phyloP scores from a whole-genome alignment of 2,113 vertebrate genomes.

The Leptosomus discolor region DNA sequence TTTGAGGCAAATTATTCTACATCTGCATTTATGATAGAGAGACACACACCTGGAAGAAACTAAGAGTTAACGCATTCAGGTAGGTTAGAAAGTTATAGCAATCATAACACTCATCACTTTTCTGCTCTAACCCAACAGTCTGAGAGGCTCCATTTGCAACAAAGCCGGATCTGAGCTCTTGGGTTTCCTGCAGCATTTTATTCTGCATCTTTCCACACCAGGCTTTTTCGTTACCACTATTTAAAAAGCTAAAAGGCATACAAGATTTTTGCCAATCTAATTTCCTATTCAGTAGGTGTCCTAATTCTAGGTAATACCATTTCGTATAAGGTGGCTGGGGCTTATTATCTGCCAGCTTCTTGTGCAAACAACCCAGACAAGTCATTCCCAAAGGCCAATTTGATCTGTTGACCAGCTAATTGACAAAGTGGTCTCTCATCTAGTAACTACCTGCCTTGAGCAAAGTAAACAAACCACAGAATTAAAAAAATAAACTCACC shows the following conservation, averaged over 20 bases:
- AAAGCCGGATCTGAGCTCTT: neutral
- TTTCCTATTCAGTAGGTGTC: neutral
- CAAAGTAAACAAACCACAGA: slow-evolving; percentile 4
- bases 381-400: slow-evolving; percentile 42
- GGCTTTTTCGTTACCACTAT: neutral
- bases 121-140: neutral
- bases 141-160: neutral
- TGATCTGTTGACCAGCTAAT: slow-evolving; percentile 67
- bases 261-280: neutral
- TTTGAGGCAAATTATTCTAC: neutral
- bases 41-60: neutral
- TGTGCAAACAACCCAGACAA: neutral
- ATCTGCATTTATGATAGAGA: neutral
- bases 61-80: neutral
- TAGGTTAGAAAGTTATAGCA: neutral
- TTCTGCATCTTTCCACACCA: neutral
- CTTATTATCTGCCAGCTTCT: neutral
- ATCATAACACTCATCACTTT: neutral
- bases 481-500: neutral
- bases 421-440: slow-evolving; percentile 73
- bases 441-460: slow-evolving; percentile 66
- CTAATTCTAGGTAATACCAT: neutral
- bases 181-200: neutral
- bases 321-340: neutral
- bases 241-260: neutral